Base-by-base conservation (phyloP, 2,113 vertebrate genomes). In the Hyaena hyaena region DNA sequence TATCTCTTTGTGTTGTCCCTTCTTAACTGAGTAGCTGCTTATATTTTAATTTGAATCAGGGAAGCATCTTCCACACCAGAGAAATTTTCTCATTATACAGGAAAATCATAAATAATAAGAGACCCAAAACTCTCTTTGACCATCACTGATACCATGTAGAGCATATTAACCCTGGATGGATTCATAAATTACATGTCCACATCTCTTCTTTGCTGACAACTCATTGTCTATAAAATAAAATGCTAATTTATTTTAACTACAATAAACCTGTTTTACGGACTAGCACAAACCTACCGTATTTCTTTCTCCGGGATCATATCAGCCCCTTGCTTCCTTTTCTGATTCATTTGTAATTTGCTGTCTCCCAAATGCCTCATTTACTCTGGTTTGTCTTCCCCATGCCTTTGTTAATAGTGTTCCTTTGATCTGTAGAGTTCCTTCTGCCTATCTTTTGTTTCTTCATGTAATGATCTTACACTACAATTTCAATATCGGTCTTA, bases 41-140 rank as follows among this genome's bases (percentile, higher is more conserved):
- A 66, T 14, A 66, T 93, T 96, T 95, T 88, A 73, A 84, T 95
- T 63, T 74, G 21, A 97, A 86, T 83, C 15, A 91, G 89, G 21
- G 24, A 77, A 89, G 7, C 1, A 73, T 2, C 11, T 81, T 90
- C 24, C 12, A 86, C 23, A 82, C 2, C 19, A 87, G n/a, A 65
- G 45, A 61, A 91, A 61, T 65, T 24, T 63, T 66, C 33, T 92
- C 33, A 68, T 84, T 71, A 39, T 33, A 66, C 23, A 83, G 35
- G 63, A 92, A 93, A 93, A 92, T 91, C 39, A 68, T 2, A 50
- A 28, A 35, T 48, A 81, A 86, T 39, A 86, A 68, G 26, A 58
- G 83, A 83, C 2, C 10, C 79, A 50, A 63, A 71, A 14, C 11
- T 63, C 3, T 68, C 19, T n/a, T 80, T 94, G 65, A 50, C 8